These are phyloP conservation scores for Myocastor coypus DNA, from an alignment of 2,113 vertebrate genomes.

Conservation along the genomic window DNA sequence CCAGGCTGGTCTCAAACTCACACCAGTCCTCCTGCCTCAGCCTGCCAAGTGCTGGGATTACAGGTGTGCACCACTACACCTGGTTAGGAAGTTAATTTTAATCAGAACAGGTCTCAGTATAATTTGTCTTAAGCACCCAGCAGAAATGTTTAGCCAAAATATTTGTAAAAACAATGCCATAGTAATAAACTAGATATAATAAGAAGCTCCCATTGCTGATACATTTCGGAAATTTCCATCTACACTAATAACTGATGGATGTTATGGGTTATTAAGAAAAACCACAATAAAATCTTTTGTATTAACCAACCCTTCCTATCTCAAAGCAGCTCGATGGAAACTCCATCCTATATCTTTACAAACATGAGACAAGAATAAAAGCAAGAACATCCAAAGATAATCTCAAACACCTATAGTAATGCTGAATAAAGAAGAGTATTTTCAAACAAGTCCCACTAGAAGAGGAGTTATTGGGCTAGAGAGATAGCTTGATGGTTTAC, in stretches of 20 bases:
- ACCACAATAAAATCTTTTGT: not conserved
- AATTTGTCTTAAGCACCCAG: not conserved
- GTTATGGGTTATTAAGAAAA: not conserved
- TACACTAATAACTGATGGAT: not conserved
- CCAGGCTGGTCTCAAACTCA: too few relatives aligned
- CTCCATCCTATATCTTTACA: conserved; percentile 9
- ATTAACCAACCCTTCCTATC: not conserved
- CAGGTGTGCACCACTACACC: too few relatives aligned
- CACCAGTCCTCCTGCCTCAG: too few relatives aligned
- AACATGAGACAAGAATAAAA: not conserved
- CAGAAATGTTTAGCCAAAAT: not conserved
- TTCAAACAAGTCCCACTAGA: not conserved
- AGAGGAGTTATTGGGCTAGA: not conserved
- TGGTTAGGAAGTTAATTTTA: too few relatives aligned
- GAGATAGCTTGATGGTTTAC: too few relatives aligned
- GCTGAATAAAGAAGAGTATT: not conserved
- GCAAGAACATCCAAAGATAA: not conserved
- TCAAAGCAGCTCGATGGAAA: not conserved
- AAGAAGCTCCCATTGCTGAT: not conserved
- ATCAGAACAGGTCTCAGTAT: not conserved
- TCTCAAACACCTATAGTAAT: not conserved
- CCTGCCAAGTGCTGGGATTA: too few relatives aligned
- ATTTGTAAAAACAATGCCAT: not conserved
- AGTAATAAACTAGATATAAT: not conserved
- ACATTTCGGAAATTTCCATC: not conserved